Evolutionary conservation across 2,888 invertebrate species (phyloP).

Genomic region (Dendrolimus houi): DNA sequence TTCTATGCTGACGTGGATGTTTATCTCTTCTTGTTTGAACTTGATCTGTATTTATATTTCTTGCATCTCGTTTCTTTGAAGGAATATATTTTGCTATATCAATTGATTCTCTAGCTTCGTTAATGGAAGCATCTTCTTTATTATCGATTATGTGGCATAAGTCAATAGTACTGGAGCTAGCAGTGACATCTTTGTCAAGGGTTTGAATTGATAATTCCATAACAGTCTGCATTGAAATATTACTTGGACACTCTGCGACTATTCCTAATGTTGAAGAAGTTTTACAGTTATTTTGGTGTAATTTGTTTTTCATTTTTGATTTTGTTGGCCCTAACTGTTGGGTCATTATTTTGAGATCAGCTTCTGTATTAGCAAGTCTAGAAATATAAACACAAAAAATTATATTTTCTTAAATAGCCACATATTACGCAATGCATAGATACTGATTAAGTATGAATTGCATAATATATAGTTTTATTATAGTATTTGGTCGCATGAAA

Average conservation of each 20-base stretch:
- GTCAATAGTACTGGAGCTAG: conserved; percentile 41
- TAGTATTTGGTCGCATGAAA: too few relatives aligned
- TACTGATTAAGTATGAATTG: too few relatives aligned
- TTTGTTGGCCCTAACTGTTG: conserved; percentile 16
- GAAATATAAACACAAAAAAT: conserved; percentile 9
- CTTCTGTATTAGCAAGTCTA: conserved; percentile 23
- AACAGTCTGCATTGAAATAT: conserved; percentile 14
- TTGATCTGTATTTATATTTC: conserved; percentile 4
- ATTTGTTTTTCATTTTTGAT: conserved; percentile 29
- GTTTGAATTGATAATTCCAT: conserved; percentile 15
- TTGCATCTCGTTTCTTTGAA: conserved; percentile 11
- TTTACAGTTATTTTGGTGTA: conserved; percentile 28
- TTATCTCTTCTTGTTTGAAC: conserved; percentile 24
- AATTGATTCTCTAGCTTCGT: conserved; percentile 7
- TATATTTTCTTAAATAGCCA: not conserved
- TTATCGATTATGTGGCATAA: conserved; percentile 13
- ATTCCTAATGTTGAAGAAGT: conserved; percentile 25
- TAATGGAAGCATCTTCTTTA: conserved; percentile 7
- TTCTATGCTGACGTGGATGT: conserved; percentile 40
- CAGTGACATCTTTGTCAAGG: conserved; percentile 42
- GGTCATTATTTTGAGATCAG: conserved; percentile 17
- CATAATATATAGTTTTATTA: too few relatives aligned
- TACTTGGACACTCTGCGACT: conserved; percentile 30
- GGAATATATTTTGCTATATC: conserved; percentile 9
- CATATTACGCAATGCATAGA: not conserved